Conservation (phyloP, 2,797 vertebrate species). For the Xyrichtys novacula region DNA sequence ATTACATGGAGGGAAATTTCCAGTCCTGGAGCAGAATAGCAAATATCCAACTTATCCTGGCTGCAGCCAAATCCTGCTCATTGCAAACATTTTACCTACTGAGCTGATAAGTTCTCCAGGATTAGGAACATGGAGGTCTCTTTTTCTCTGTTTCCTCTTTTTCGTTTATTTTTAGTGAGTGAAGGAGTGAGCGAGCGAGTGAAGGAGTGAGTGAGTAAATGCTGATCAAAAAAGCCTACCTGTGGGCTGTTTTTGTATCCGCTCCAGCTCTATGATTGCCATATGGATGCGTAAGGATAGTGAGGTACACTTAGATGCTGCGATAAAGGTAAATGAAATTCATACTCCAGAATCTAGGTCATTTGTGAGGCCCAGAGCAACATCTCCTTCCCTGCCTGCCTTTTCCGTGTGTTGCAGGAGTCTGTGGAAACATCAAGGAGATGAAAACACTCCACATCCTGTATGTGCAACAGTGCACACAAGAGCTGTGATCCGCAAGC, state of each 20-base stretch:
- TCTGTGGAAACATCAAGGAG: constrained; percentile 82
- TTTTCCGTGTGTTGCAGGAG: constrained; percentile 74
- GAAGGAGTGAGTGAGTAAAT: constrained; percentile 42
- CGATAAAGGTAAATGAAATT: constrained; percentile 80
- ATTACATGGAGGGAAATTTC: constrained; percentile 78
- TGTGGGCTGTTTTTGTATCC: constrained; percentile 74
- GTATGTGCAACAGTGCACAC: constrained; percentile 68
- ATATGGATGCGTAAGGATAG: constrained; percentile 69
- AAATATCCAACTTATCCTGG: constrained; percentile 71
- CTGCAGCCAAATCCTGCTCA: constrained; percentile 59
- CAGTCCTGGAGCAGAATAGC: constrained; percentile 78
- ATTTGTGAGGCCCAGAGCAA: constrained; percentile 83
- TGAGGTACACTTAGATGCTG: constrained; percentile 69
- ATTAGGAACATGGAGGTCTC: constrained; percentile 60
- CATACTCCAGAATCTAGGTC: constrained; percentile 81
- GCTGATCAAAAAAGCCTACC: constrained; percentile 61
- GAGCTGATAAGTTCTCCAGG: constrained; percentile 57
- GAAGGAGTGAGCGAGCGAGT: constrained; percentile 44
- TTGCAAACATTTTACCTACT: constrained; percentile 66
- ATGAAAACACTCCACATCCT: constrained; percentile 79
- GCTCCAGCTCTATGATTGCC: constrained; percentile 52
- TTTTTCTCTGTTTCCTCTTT: constrained; percentile 22
- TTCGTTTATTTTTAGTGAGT: constrained; percentile 36
- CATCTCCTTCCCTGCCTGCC: constrained; percentile 75
- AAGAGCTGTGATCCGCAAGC: constrained; percentile 54